phyloP scores from a whole-genome alignment of 2,888 invertebrate genomes.

The Julus scandinavius region DNA sequence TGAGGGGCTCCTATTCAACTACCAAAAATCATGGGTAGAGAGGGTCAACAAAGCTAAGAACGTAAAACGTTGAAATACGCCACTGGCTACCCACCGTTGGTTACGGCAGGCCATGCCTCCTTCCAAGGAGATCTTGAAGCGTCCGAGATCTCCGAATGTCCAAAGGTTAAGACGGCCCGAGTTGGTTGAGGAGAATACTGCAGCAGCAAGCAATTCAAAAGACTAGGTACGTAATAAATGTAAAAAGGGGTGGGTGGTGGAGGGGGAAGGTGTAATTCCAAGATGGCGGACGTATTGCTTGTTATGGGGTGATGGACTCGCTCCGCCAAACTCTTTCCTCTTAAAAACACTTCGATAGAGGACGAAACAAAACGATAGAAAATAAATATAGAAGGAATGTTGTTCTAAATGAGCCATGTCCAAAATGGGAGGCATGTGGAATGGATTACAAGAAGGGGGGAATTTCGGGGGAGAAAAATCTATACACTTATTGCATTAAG shows the following conservation, averaged over 20 bases:
- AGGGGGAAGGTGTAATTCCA: background rate
- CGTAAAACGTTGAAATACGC: background rate
- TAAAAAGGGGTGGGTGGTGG: background rate
- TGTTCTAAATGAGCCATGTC: conserved; percentile 1
- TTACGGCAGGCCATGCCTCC: background rate
- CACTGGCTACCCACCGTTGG: background rate
- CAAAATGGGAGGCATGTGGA: conserved; percentile 3
- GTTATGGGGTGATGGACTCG: conserved; percentile 26
- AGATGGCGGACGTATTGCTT: conserved; percentile 40
- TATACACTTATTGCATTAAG: conserved; percentile 33
- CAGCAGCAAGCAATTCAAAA: conserved; percentile 20
- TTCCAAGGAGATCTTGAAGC: background rate
- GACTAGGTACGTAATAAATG: conserved; percentile 39
- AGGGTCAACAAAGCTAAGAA: background rate
- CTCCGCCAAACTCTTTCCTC: conserved; percentile 29
- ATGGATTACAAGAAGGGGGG: conserved; percentile 13
- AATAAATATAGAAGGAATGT: conserved; percentile 37
- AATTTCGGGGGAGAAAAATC: background rate
- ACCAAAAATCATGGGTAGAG: background rate
- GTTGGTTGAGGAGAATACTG: conserved; percentile 11
- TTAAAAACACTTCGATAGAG: background rate
- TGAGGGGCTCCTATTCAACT: background rate
- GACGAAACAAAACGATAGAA: background rate
- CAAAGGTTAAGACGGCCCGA: background rate
- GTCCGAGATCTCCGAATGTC: background rate